phyloP scores from a whole-genome alignment of 23 tunicate genomes.

The Clavelina lepadiformis region DNA sequence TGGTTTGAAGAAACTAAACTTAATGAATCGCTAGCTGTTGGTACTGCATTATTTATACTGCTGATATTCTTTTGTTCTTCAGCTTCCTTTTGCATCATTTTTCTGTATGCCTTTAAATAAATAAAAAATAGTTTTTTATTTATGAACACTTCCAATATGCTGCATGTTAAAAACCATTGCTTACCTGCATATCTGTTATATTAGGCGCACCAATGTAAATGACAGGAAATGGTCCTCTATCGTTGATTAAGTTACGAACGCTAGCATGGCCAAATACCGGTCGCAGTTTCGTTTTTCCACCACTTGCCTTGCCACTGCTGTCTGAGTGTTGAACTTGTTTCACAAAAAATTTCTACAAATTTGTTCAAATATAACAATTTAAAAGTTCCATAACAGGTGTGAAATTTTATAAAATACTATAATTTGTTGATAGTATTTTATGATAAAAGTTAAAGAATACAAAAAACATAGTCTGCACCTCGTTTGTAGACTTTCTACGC shows the following conservation, averaged over 20 bases:
- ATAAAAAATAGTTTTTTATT: no score
- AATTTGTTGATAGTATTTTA: no score
- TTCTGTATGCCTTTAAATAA: no score
- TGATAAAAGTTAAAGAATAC: no score
- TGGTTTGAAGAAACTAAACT: no score
- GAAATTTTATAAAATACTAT: no score
- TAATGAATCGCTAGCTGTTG: no score
- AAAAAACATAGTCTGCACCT: conserved; percentile 1
- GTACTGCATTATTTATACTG: no score
- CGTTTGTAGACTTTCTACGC: background rate
- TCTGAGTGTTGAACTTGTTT: conserved; percentile 16
- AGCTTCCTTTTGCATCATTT: no score
- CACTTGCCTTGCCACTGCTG: background rate
- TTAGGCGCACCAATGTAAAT: conserved; percentile 25
- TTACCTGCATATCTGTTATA: conserved; percentile 1
- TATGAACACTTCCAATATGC: no score
- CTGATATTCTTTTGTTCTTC: no score
- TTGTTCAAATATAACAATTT: conserved; percentile 2
- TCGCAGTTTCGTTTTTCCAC: conserved; percentile 19
- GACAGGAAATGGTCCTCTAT: conserved; percentile 23
- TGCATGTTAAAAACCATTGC: no score
- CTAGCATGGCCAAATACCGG: conserved; percentile 29
- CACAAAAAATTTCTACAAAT: conserved; percentile 15
- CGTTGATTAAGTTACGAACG: background rate
- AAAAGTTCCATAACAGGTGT: background rate